Base-by-base conservation (phyloP, 2,797 vertebrate species). In the Phalanger gymnotis region DNA sequence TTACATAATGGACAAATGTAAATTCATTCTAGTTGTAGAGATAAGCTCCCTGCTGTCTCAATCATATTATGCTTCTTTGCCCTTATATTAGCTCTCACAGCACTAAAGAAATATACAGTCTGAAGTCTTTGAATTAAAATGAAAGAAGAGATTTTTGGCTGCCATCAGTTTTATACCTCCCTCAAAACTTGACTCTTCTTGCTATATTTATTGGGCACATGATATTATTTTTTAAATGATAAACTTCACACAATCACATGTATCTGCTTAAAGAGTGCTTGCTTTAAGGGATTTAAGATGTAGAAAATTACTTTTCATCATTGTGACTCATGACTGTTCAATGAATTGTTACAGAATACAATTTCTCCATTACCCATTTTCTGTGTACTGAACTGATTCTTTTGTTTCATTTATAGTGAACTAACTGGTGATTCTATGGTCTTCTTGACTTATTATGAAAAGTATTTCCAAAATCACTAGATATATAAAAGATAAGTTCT, bases 291-390 rank as follows among this genome's bases (percentile, higher is more conserved):
- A 90, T 95, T 93, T 97, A 95, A 98, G 95, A 97, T 97, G 96
- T 97, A 94, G 95, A 94, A 98, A 98, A 95, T 98, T 97, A 94
- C 95, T 94, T 97, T 98, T 96, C 93, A 98, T 97, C 96, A 96
- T 97, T 95, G 96, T 91, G 96, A 98, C 93, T 98, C 96, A 93
- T 97, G 97, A 98, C 96, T 96, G 92, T 98, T 97, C 97, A 98
- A 96, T 98, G 93, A 98, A 96, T 97, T 98, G 97, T 98, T 98
- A 96, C 96, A 96, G 95, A 98, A 98, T 96, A 91, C 94, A 97
- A 98, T 98, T 98, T 98, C 97, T 95, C 96, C 95, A 96, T 97
- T 97, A 98, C 92, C 94, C 95, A 94, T 98, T 97, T 97, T 98
- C 94, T 94, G 92, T 96, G 54, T 96, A 95, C 91, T 27, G 93